These are phyloP conservation scores for Pseudotriccus pelzelni DNA, from an alignment of 2,797 vertebrate species.

Conservation along the genomic window DNA sequence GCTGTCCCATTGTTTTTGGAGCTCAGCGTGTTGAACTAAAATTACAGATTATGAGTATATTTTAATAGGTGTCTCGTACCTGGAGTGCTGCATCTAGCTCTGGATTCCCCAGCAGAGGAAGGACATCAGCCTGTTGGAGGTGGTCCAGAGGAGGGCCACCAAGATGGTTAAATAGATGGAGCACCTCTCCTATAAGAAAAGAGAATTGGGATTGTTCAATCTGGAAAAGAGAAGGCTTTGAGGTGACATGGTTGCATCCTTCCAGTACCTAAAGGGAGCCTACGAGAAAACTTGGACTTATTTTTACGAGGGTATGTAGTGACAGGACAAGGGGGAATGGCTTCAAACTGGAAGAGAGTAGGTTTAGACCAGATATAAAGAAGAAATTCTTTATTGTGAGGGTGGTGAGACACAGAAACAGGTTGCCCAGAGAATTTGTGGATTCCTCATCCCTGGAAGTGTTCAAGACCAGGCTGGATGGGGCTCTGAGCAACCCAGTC, in stretches of 20 bases:
- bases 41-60: not conserved
- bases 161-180: not conserved
- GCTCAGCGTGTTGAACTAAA: slow-evolving; percentile 3
- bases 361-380: not conserved
- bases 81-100: not conserved
- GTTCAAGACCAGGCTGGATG: not conserved
- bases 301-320: not conserved
- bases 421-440: not conserved
- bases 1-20: slow-evolving; percentile 1
- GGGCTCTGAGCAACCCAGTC: not conserved
- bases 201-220: not conserved
- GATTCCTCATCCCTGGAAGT: not conserved
- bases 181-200: not conserved
- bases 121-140: not conserved
- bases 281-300: not conserved
- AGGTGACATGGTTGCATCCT: not conserved
- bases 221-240: not conserved
- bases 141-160: not conserved
- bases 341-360: not conserved
- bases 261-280: not conserved
- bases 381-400: not conserved
- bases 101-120: not conserved
- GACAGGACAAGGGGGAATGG: not conserved
- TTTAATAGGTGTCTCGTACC: not conserved
- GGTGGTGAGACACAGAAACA: not conserved